A percentile compares a stretch with the other conserved stretches of the same genome.
phyloP scores from a whole-genome alignment of 2,888 invertebrate genomes.

The Asteroscopus sphinx region DNA sequence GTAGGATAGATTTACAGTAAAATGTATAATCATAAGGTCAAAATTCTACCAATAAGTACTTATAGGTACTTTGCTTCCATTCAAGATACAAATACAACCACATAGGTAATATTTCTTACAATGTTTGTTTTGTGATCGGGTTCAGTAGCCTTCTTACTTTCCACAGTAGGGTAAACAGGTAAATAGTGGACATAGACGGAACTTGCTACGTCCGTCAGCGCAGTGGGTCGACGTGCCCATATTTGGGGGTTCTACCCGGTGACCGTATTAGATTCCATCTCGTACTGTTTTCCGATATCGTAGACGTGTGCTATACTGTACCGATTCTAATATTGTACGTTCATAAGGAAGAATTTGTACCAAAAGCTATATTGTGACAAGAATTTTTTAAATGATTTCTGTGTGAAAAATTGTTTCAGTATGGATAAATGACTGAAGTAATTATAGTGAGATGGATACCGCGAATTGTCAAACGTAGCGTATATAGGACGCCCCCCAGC shows the following conservation, averaged over 20 bases:
- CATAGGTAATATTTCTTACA: conserved; percentile 54
- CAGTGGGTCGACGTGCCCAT: conserved; percentile 81
- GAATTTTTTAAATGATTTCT: too few species aligned
- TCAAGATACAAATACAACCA: neutral
- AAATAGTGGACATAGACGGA: conserved; percentile 81
- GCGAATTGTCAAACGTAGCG: too few species aligned
- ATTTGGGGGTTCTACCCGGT: conserved; percentile 75
- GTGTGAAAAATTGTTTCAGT: too few species aligned
- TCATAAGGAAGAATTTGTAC: neutral
- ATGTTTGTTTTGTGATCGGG: conserved; percentile 60
- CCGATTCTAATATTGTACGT: conserved; percentile 22
- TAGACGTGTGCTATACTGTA: conserved; percentile 38
- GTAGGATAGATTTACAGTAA: too few species aligned
- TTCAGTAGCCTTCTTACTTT: conserved; percentile 77
- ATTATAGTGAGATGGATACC: too few species aligned
- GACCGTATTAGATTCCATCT: conserved; percentile 80
- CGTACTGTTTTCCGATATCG: conserved; percentile 41
- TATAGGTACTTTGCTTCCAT: neutral
- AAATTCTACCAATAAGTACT: neutral
- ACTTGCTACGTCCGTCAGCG: conserved; percentile 77
- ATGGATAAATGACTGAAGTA: too few species aligned
- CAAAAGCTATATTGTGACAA: neutral
- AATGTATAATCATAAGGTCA: too few species aligned
- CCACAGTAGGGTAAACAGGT: conserved; percentile 81
- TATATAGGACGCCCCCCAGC: too few species aligned